Evolutionary conservation across 2,888 invertebrate species (phyloP).

Genomic region (Caenorhabditis auriculariae): DNA sequence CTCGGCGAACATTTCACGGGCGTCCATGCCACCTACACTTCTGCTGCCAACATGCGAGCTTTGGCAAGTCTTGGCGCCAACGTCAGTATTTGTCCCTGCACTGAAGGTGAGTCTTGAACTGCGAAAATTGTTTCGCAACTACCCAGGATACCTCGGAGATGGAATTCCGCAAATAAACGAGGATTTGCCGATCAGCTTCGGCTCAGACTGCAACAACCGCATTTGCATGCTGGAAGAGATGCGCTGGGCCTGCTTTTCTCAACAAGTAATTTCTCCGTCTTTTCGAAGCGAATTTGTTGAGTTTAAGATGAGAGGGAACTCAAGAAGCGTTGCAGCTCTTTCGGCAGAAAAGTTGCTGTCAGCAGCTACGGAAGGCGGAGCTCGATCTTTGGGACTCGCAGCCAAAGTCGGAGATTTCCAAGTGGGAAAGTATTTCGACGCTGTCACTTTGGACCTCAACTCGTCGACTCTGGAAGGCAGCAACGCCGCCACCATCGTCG

Average conservation of each 20-base stretch:
- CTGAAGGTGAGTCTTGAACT: slow-evolving; percentile 48
- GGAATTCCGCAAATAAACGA: slow-evolving; percentile 51
- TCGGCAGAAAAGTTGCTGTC: slow-evolving; percentile 45
- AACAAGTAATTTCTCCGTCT: slow-evolving; percentile 42
- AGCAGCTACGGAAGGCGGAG: slow-evolving; percentile 54
- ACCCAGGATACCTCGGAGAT: slow-evolving; percentile 58
- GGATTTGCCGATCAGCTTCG: slow-evolving; percentile 47
- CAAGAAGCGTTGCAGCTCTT: slow-evolving; percentile 47
- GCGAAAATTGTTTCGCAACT: background rate
- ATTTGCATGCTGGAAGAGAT: slow-evolving; percentile 59
- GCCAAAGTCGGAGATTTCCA: slow-evolving; percentile 31
- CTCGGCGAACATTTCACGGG: slow-evolving; percentile 42
- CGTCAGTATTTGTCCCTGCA: slow-evolving; percentile 56
- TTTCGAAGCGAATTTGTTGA: background rate
- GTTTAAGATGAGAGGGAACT: slow-evolving; percentile 52
- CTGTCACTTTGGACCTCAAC: slow-evolving; percentile 41
- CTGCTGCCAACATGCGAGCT: slow-evolving; percentile 32
- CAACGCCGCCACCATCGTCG: slow-evolving; percentile 36
- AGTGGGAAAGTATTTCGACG: slow-evolving; percentile 51
- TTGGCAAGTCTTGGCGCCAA: slow-evolving; percentile 43
- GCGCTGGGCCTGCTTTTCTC: slow-evolving; percentile 60
- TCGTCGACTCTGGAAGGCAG: slow-evolving; percentile 24
- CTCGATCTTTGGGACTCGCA: slow-evolving; percentile 44
- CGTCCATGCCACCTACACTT: slow-evolving; percentile 60
- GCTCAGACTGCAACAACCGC: slow-evolving; percentile 62